These are phyloP conservation scores for Cochlearius cochlearius DNA, from an alignment of 2,113 vertebrate species.

Conservation along the genomic window DNA sequence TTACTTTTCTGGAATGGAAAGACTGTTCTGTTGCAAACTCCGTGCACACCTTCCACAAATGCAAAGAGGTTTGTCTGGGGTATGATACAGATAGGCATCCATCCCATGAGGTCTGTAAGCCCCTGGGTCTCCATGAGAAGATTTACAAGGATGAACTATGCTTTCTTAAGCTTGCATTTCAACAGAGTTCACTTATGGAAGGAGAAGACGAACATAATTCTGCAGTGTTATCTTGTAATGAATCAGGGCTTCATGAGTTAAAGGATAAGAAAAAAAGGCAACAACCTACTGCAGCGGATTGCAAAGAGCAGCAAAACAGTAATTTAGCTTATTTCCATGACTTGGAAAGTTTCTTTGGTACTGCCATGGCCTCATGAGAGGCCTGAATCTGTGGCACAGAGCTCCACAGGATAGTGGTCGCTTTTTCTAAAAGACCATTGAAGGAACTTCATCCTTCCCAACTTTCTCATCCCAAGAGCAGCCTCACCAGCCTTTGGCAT, in stretches of 20 bases:
- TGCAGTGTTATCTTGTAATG: not conserved
- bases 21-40: not conserved
- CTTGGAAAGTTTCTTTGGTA: not conserved
- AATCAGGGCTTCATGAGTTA: not conserved
- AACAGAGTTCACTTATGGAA: not conserved
- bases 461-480: not conserved
- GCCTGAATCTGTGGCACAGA: not conserved
- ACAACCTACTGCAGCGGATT: not conserved
- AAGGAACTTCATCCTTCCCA: not conserved
- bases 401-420: not conserved
- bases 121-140: not conserved
- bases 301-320: not conserved
- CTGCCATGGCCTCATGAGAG: not conserved
- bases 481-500: not conserved
- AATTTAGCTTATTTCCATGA: not conserved
- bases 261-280: not conserved
- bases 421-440: not conserved
- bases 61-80: not conserved
- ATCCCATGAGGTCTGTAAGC: not conserved
- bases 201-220: not conserved
- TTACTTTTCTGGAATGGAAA: not conserved
- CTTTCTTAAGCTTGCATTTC: not conserved
- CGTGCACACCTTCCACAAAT: not conserved
- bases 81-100: not conserved
- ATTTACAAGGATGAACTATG: not conserved